Percentiles rank a stretch among this genome's conserved stretches.
These are phyloP conservation scores for Drosophila subpulchrella DNA, from an alignment of 1,140 invertebrate species.

Conservation along the genomic window DNA sequence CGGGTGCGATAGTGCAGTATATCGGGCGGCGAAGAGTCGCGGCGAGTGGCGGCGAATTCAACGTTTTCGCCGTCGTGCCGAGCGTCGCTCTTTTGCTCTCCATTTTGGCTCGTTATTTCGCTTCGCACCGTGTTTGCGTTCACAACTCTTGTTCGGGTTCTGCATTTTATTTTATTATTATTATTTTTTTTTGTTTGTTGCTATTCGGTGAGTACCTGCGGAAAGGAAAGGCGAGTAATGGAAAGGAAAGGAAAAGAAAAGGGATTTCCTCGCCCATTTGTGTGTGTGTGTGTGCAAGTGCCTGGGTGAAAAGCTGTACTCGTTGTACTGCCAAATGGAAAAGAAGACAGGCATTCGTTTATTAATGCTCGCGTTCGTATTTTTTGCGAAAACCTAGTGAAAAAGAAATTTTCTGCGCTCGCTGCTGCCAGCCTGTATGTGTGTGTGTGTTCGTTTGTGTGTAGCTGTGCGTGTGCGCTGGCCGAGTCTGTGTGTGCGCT, in stretches of 20 bases:
- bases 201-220: slow-evolving; percentile 32
- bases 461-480: slow-evolving; percentile 29
- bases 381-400: slow-evolving; percentile 61
- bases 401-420: slow-evolving; percentile 77
- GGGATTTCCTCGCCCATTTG: slow-evolving; percentile 6
- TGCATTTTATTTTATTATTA: slow-evolving; percentile 83
- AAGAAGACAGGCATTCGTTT: slow-evolving; percentile 50
- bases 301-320: slow-evolving; percentile 13
- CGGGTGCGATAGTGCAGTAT: slow-evolving; percentile 24
- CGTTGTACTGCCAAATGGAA: slow-evolving; percentile 22
- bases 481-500: slow-evolving; percentile 31
- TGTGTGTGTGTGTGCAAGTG: background rate
- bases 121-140: slow-evolving; percentile 81
- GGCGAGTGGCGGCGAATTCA: slow-evolving; percentile 53
- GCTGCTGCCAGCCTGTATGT: slow-evolving; percentile 20
- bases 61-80: slow-evolving; percentile 15
- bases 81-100: slow-evolving; percentile 61
- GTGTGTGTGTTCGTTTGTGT: slow-evolving; percentile 32
- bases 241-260: slow-evolving; percentile 1
- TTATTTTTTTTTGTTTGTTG: slow-evolving; percentile 80
- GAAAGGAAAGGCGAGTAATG: background rate
- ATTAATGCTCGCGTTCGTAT: slow-evolving; percentile 61
- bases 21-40: slow-evolving; percentile 22
- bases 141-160: slow-evolving; percentile 80
- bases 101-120: slow-evolving; percentile 79